A percentile compares a stretch with the other conserved stretches of the same genome.
Conservation (phyloP, 2,797 vertebrate genomes). For the Adrianichthys oophorus region DNA sequence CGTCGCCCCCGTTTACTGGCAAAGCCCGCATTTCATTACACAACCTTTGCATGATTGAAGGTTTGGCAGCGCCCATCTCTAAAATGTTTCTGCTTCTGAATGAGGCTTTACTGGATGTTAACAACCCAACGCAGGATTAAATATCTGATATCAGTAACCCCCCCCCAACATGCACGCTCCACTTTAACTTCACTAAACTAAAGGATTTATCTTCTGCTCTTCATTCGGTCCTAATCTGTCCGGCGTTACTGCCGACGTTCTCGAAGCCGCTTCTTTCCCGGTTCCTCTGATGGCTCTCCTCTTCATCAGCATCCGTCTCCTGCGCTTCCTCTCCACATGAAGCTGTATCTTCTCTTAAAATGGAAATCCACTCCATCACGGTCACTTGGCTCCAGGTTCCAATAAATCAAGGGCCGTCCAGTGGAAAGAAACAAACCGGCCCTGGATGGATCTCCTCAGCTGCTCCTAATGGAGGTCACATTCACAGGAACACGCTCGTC, state of each 20-base stretch:
- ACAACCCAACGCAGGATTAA: constrained; percentile 71
- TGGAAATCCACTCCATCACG: constrained; percentile 82
- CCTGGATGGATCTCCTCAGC: constrained; percentile 71
- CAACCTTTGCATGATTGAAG: constrained; percentile 60
- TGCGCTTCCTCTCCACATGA: constrained; percentile 55
- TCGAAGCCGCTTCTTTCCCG: not conserved
- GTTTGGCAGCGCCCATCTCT: constrained; percentile 49
- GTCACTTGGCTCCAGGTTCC: constrained; percentile 74
- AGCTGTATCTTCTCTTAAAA: constrained; percentile 80
- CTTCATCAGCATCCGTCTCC: constrained; percentile 13
- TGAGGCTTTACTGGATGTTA: constrained; percentile 67
- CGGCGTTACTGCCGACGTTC: constrained; percentile 4
- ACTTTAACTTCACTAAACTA: not conserved
- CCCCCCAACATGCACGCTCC: not conserved
- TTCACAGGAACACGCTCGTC: constrained; percentile 61
- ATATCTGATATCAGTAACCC: constrained; percentile 62
- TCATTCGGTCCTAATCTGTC: constrained; percentile 9
- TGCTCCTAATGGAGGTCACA: constrained; percentile 79
- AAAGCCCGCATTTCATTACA: constrained; percentile 64
- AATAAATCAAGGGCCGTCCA: constrained; percentile 79
- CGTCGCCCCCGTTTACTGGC: constrained; percentile 28
- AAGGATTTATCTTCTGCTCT: not conserved
- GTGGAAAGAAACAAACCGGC: constrained; percentile 77
- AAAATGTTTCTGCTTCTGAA: constrained; percentile 71
- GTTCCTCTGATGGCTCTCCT: constrained; percentile 8